Base-by-base conservation (phyloP, 2,888 invertebrate genomes). In the Drosophila formosana region DNA sequence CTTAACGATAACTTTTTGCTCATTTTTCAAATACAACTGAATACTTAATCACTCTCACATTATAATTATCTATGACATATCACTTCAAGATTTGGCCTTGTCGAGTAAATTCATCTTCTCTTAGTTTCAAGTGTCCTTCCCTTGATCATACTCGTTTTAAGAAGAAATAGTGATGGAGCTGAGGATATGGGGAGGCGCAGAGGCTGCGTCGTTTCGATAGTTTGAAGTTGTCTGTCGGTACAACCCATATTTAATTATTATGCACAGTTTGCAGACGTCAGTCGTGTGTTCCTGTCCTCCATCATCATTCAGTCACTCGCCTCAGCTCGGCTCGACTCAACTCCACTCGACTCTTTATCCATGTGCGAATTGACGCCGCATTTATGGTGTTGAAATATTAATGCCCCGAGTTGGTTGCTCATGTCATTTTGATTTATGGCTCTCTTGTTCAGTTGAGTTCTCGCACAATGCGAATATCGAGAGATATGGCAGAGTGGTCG, bases 361-460 rank as follows among this genome's bases (percentile, higher is more conserved):
- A 67, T 82, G 80, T 83, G 88, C 89, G 82, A 82, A 82, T 82
- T 82, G 82, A 87, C 88, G 89, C 88, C 88, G 88, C 82, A 86
- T 88, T 89, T 88, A 83, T 88, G 89, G 81, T 89, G 89, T 88
- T 86, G 87, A 86, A 89, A 86, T 89, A 88, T 88, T 86, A 89
- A 89, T 89, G 89, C 81, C 87, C 87, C 76, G 81, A 86, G 87
- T 83, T 75, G 88, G 88, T 86, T 82, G 89, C 70, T 78, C 86
- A 88, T 89, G 85, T 86, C 88, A 83, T 72, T 84, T 80, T 86
- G 84, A 86, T 87, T 86, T 86, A 88, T 89, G 81, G 57, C 69
- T 76, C 73, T 70, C 70, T 56, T 58, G 67, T 55, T 80, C 65
- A 61, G 61, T 63, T 60, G 60, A 46, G 66, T 58, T 43, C 74